Conservation (phyloP, 2,888 invertebrate genomes). For the Cactoblastis cactorum region DNA sequence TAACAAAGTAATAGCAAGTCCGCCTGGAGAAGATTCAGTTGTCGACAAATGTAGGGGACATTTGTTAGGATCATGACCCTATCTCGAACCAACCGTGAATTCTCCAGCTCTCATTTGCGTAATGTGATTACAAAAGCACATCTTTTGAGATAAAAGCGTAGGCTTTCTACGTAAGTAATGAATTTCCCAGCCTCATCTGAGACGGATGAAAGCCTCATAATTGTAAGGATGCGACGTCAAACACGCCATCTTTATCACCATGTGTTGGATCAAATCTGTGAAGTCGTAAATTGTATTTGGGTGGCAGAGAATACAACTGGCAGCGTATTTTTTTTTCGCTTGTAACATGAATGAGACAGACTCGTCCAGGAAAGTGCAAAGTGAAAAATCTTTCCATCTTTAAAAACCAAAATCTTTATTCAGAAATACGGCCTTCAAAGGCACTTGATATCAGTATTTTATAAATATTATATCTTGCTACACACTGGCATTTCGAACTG, state of each 20-base stretch:
- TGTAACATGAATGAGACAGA: too few species aligned
- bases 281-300: background rate
- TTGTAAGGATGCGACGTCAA: conserved; percentile 39
- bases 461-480: too few species aligned
- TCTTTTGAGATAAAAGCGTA: conserved; percentile 72
- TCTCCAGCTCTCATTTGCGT: conserved; percentile 73
- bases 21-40: conserved; percentile 44
- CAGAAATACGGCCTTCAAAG: too few species aligned
- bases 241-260: conserved; percentile 26
- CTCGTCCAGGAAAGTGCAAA: too few species aligned
- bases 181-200: conserved; percentile 60
- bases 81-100: conserved; percentile 68
- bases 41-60: conserved; percentile 59
- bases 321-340: too few species aligned
- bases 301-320: too few species aligned
- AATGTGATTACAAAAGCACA: conserved; percentile 79
- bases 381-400: too few species aligned
- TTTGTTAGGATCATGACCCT: conserved; percentile 71
- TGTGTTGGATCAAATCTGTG: conserved; percentile 11
- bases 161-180: conserved; percentile 73
- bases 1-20: conserved; percentile 26
- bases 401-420: too few species aligned
- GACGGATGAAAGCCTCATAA: conserved; percentile 53
- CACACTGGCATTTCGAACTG: too few species aligned
- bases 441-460: too few species aligned